These are phyloP conservation scores for Odontesthes bonariensis DNA, from an alignment of 2,113 vertebrate species.

Conservation along the genomic window DNA sequence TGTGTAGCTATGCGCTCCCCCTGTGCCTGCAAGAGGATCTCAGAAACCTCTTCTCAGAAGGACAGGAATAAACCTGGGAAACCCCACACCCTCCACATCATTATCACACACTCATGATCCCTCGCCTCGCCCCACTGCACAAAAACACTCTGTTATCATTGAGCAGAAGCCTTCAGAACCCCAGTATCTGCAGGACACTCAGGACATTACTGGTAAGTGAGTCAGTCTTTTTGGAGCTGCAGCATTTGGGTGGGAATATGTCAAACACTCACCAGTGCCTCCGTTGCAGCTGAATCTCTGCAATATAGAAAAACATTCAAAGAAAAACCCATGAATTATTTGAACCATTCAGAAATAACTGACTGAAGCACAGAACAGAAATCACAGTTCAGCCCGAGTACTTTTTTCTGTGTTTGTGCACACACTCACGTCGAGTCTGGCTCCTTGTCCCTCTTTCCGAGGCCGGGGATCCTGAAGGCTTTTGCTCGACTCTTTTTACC, in stretches of 20 bases:
- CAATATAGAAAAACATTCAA: slow-evolving; percentile 20
- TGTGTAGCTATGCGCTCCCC: slow-evolving; percentile 12
- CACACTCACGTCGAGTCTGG: slow-evolving; percentile 83
- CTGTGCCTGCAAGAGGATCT: slow-evolving; percentile 30
- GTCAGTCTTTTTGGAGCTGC: background rate
- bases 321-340: slow-evolving; percentile 4
- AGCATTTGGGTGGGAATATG: slow-evolving; percentile 17
- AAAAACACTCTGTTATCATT: background rate
- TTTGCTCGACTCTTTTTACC: slow-evolving; percentile 89
- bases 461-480: slow-evolving; percentile 92
- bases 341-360: background rate
- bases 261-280: slow-evolving; percentile 71
- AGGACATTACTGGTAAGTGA: background rate
- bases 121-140: background rate
- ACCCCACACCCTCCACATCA: slow-evolving; percentile 57
- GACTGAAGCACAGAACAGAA: background rate
- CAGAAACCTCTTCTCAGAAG: slow-evolving; percentile 53
- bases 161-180: slow-evolving; percentile 7
- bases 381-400: background rate
- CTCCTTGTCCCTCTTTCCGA: slow-evolving; percentile 91
- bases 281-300: slow-evolving; percentile 76
- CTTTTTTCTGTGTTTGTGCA: background rate
- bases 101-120: slow-evolving; percentile 23
- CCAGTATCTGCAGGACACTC: background rate
- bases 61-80: slow-evolving; percentile 72